Evolutionary conservation across 2,113 vertebrate genomes (phyloP), one percentile per base, ranked within the genome.

Genomic region (Saimiri boliviensis): DNA sequence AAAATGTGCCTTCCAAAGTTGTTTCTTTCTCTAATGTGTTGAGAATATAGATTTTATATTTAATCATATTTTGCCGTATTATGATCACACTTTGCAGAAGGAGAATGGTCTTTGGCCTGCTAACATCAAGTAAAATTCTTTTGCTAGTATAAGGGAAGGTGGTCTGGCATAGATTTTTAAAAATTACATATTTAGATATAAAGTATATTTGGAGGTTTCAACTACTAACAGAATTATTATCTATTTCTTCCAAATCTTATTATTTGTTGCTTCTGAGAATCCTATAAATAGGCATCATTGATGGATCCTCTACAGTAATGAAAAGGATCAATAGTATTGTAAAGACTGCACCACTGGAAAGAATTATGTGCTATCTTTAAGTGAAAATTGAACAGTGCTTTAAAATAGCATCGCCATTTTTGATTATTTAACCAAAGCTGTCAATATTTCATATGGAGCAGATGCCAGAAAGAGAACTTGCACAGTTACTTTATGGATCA

Each of bases 341-440:
- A 98, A 98, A 98, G 98, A 97, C 97, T 97, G 89, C 42, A 97
- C 96, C 97, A 98, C 96, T 94, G 85, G 95, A 97, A 98, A 98
- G 98, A 99, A 98, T 98, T 98, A 98, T 98, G 98, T 97, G 97
- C 95, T 97, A 92, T 98, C 98, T 98, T 98, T 98, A 99, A 98
- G 98, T 98, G 98, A 98, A 98, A 99, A 99, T 98, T 98, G 98
- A 99, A 98, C 98, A 98, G 98, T 96, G 97, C 98, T 98, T 98
- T 98, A 98, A 98, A 98, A 98, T 97, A 98, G 97, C 77, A 58
- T 96, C 80, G 97, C 98, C 96, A 98, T 95, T 91, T 99, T 98
- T 98, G 98, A 99, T 98, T 99, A 98, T 98, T 98, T 99, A 99
- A 98, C 98, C 93, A 87, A 97, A 98, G 97, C 94, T 82, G 89